These are phyloP conservation scores for Ctenopoma multispine DNA, from an alignment of 2,797 vertebrate species.

Conservation along the genomic window DNA sequence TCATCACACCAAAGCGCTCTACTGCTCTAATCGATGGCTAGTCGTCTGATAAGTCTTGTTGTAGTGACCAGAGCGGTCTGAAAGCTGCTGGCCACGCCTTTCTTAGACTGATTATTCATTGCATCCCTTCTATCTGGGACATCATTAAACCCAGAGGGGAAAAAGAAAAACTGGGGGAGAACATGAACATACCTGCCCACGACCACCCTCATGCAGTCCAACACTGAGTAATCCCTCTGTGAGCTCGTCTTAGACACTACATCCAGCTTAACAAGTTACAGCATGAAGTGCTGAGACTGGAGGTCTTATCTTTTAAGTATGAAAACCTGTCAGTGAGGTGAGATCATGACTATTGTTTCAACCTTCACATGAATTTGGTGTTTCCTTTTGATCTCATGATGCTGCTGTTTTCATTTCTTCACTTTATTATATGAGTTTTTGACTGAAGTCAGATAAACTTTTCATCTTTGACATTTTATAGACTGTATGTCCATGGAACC, in stretches of 20 bases:
- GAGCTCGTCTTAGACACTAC: conserved; percentile 20
- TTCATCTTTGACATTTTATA: background rate
- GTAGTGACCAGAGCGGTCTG: conserved; percentile 12
- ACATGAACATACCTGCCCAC: conserved; percentile 24
- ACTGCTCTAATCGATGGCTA: conserved; percentile 65
- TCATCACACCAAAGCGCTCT: conserved; percentile 62
- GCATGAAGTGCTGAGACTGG: conserved; percentile 7
- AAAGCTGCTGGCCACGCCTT: conserved; percentile 25
- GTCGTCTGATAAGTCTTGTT: conserved; percentile 42
- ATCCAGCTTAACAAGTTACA: conserved; percentile 27
- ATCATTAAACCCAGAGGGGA: background rate
- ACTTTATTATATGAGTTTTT: background rate
- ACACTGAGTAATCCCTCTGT: background rate
- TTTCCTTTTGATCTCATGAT: background rate
- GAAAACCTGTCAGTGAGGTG: background rate
- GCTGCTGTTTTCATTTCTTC: conserved; percentile 2
- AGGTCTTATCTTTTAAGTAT: conserved; percentile 10
- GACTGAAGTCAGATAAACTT: background rate
- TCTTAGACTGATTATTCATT: conserved; percentile 30
- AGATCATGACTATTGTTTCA: conserved; percentile 5
- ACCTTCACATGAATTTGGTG: background rate
- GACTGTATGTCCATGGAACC: background rate
- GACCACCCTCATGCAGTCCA: conserved; percentile 6
- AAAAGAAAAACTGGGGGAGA: background rate
- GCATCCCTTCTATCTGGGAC: conserved; percentile 5